Percentiles rank a stretch among this genome's conserved stretches.
phyloP scores from a whole-genome alignment of 2,797 vertebrate genomes.

The Helicolenus hilgendorfi region DNA sequence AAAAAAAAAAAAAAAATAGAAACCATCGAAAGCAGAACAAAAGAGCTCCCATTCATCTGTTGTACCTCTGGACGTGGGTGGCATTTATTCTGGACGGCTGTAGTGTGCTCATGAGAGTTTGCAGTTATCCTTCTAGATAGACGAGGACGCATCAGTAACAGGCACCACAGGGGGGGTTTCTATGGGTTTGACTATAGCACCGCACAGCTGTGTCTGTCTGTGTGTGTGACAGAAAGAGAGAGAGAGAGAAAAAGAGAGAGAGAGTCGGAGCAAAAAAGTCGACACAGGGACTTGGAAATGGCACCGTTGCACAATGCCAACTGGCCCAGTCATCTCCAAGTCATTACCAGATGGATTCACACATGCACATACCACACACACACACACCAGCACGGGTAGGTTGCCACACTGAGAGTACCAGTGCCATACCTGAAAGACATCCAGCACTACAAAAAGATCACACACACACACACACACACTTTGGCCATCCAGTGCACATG shows the following conservation, averaged over 20 bases:
- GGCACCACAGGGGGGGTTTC: conserved; percentile 29
- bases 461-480: conserved; percentile 1
- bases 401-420: conserved; percentile 34
- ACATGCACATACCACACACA: conserved; percentile 32
- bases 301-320: conserved; percentile 66
- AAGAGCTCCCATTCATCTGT: conserved; percentile 23
- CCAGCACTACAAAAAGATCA: conserved; percentile 23
- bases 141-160: conserved; percentile 20
- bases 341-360: conserved; percentile 81
- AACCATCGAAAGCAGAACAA: conserved; percentile 30
- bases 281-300: conserved; percentile 75
- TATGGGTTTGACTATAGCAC: conserved; percentile 40
- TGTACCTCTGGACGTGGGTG: conserved; percentile 51
- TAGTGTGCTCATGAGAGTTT: conserved; percentile 33
- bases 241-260: not conserved
- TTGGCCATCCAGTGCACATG: not conserved
- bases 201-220: conserved; percentile 44
- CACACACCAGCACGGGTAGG: conserved; percentile 8
- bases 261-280: conserved; percentile 35
- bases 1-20: conserved; percentile 8
- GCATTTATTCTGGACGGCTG: conserved; percentile 37
- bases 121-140: conserved; percentile 20
- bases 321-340: conserved; percentile 72
- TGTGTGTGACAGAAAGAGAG: not conserved
- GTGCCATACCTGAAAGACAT: conserved; percentile 58